Evolutionary conservation across 1,140 invertebrate species (phyloP), one percentile per base, ranked within the genome.

Genomic region (Daktulosphaira vitifoliae): DNA sequence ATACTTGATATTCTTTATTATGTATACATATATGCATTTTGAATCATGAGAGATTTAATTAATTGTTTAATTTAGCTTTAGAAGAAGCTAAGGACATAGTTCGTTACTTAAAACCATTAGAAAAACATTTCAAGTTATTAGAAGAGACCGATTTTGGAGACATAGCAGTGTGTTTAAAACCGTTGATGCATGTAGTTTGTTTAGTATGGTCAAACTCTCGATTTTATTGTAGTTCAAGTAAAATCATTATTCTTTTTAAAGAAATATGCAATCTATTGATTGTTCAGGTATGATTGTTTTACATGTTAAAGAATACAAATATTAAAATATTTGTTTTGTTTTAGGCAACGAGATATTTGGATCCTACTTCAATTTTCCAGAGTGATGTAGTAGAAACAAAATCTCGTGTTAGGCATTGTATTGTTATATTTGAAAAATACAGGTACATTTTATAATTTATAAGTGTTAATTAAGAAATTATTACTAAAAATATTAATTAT

Each of bases 211-310:
- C 84, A 15, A 84, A 90, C 72, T 94, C 88, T 2, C 84, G 86
- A 44, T 90, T 92, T 73, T 96, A 95, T 75, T 89, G 91, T 71
- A 88, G 84, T 68, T 90, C 90, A 0, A 84, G 87, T 1, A 89
- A 92, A 73, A 82, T 96, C 53, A 92, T 95, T 71, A 87, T 92
- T 29, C 77, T 97, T 46, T 78, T 96, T 37, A 86, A 87, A 70
- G 88, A 95, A 76, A 88, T 96, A 66, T 88, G 86, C 72, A 97
- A 97, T 80, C 77, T 96, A 67, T 79, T 96, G 48, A 94, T 96
- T 69, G 81, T 88, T 68, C 84, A 89, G 78, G 84, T 84, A 73
- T 71, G 64, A 33, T n/a, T n/a, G n/a, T n/a, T n/a, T n/a, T n/a
- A n/a, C n/a, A n/a, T n/a, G n/a, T n/a, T n/a, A n/a, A n/a, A n/a